Evolutionary conservation across 2,797 vertebrate species (phyloP).

Genomic region (Propithecus deckenii): DNA sequence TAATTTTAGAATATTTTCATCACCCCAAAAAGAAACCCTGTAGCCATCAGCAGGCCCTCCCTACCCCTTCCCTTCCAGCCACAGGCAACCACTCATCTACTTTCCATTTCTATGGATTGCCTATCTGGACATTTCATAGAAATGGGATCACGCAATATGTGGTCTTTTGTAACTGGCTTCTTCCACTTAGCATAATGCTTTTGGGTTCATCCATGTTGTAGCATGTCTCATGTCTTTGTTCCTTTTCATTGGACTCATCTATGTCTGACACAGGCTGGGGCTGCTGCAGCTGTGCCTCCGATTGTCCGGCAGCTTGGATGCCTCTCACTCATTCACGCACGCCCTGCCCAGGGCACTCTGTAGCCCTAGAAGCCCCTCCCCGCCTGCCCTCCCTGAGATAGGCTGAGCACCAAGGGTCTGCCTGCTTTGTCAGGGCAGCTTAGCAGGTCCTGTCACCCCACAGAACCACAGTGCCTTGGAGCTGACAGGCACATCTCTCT

Average conservation of each 20-base stretch:
- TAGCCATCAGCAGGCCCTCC: not conserved
- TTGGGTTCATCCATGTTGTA: not conserved
- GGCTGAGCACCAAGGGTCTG: not conserved
- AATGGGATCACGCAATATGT: not conserved
- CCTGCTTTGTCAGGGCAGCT: not conserved
- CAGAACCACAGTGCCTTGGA: not conserved
- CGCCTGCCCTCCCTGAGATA: not conserved
- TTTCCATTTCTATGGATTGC: not conserved
- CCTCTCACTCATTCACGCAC: not conserved
- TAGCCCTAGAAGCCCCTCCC: not conserved
- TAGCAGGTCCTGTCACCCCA: not conserved
- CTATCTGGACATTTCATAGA: not conserved
- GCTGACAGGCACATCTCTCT: not conserved
- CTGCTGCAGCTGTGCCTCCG: not conserved
- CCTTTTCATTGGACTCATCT: not conserved
- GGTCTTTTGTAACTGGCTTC: not conserved
- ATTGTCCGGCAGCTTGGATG: not conserved
- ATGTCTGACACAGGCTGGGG: not conserved
- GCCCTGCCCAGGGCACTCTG: too few species aligned
- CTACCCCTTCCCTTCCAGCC: not conserved
- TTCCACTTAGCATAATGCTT: not conserved
- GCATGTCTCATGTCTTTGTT: not conserved
- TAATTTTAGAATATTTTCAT: slow-evolving; percentile 54
- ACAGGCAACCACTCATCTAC: not conserved
- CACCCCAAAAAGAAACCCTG: slow-evolving; percentile 7